Percentiles rank a stretch among this genome's conserved stretches.
Evolutionary conservation across 2,113 vertebrate species (phyloP).

Genomic region (Eleginops maclovinus): DNA sequence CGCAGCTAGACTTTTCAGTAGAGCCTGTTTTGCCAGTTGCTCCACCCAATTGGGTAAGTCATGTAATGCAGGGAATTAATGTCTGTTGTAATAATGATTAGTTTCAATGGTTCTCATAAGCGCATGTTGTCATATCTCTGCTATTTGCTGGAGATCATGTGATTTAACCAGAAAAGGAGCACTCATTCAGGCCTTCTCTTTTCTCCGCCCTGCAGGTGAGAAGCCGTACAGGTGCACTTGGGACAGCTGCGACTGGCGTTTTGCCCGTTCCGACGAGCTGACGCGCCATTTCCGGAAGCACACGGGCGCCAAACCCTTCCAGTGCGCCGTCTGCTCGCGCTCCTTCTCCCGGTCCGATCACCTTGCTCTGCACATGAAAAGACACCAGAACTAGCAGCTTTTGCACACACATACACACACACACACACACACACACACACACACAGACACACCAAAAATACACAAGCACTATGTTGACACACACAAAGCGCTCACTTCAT

Average conservation of each 20-base stretch:
- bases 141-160: constrained; percentile 2
- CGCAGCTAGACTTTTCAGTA: constrained; percentile 47
- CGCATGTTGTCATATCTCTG: neutral
- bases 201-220: constrained; percentile 87
- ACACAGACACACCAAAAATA: constrained; percentile 24
- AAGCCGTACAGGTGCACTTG: constrained; percentile 98
- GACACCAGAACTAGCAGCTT: constrained; percentile 92
- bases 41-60: constrained; percentile 66
- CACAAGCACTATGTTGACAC: constrained; percentile 51
- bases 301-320: constrained; percentile 98
- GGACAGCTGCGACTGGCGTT: constrained; percentile 98
- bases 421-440: neutral
- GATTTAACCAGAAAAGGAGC: neutral
- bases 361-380: constrained; percentile 99
- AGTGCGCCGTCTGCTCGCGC: constrained; percentile 95
- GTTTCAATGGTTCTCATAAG: neutral
- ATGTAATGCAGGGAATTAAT: constrained; percentile 8
- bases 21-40: constrained; percentile 66
- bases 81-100: constrained; percentile 17
- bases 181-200: neutral
- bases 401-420: constrained; percentile 29
- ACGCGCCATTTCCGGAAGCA: constrained; percentile 98
- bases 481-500: constrained; percentile 40
- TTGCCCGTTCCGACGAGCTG: constrained; percentile 95
- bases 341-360: constrained; percentile 98